Conservation (phyloP, 2,113 vertebrate species). For the Chunga burmeisteri region DNA sequence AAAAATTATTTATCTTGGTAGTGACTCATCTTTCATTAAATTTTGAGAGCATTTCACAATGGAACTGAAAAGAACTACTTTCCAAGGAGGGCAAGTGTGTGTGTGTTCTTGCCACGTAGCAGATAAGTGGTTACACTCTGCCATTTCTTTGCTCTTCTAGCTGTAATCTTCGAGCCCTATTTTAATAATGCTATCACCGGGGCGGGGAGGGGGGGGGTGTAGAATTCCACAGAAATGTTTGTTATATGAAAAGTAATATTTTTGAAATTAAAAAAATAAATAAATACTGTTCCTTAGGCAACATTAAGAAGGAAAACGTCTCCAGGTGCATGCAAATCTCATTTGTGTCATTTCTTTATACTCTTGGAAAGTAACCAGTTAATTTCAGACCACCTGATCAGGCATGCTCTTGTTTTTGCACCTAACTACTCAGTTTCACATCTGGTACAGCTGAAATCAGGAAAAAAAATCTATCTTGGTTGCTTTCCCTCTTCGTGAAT, state of each 20-base stretch:
- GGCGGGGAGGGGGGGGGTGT: fast-evolving
- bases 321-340: neutral
- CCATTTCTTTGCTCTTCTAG: neutral
- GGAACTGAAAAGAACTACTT: neutral
- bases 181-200: neutral
- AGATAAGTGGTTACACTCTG: neutral
- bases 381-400: neutral
- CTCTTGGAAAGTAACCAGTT: neutral
- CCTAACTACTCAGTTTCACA: neutral
- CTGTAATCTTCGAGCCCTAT: neutral
- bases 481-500: neutral
- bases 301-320: neutral
- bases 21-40: neutral
- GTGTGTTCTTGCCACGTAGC: neutral
- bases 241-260: neutral
- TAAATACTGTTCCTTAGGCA: neutral
- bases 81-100: neutral
- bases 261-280: neutral
- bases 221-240: neutral
- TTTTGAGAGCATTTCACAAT: neutral
- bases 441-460: neutral
- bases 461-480: neutral
- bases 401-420: neutral
- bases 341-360: neutral
- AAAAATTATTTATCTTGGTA: neutral